These are phyloP conservation scores for Nomada flava DNA, from an alignment of 2,888 invertebrate genomes.

Conservation along the genomic window DNA sequence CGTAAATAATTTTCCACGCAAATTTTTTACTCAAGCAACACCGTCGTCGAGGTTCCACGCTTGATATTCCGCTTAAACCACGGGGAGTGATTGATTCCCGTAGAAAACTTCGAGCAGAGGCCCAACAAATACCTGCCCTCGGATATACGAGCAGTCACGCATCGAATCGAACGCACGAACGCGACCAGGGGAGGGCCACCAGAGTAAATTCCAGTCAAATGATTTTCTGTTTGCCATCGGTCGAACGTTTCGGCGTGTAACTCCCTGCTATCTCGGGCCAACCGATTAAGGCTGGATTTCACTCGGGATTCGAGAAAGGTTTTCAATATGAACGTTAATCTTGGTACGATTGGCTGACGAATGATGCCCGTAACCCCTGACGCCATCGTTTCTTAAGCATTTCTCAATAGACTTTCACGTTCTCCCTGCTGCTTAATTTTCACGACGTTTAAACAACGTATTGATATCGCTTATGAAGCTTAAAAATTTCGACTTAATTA, in stretches of 20 bases:
- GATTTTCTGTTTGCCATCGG: slow-evolving; percentile 57
- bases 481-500: no score
- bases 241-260: slow-evolving; percentile 30
- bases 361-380: slow-evolving; percentile 42
- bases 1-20: no score
- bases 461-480: neutral
- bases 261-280: slow-evolving; percentile 28
- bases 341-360: slow-evolving; percentile 55
- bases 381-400: slow-evolving; percentile 54
- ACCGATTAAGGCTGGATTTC: slow-evolving; percentile 59
- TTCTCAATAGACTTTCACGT: slow-evolving; percentile 30
- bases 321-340: slow-evolving; percentile 78
- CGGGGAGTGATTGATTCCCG: neutral
- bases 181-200: neutral
- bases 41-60: no score
- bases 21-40: no score
- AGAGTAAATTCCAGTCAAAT: slow-evolving; percentile 24
- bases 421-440: neutral
- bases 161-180: slow-evolving; percentile 25
- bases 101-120: slow-evolving; percentile 22
- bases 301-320: slow-evolving; percentile 73
- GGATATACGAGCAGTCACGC: slow-evolving; percentile 29
- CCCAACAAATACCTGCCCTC: slow-evolving; percentile 18
- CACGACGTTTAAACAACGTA: neutral
- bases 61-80: neutral